Base-by-base conservation (phyloP, 1,140 invertebrate genomes). In the Leptinotarsa undecemlineata region DNA sequence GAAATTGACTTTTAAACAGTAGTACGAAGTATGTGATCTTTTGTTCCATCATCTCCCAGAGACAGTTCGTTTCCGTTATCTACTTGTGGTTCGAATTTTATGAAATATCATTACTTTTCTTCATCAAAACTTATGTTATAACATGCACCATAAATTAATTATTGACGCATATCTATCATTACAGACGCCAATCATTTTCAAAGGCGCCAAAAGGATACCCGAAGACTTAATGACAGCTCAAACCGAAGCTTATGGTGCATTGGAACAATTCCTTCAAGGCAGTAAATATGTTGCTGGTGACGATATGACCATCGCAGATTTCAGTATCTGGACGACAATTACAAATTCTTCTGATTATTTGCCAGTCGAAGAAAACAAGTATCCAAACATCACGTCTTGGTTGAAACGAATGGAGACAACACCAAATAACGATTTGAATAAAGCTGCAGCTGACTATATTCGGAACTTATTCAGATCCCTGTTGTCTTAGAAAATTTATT, bases 391-490 rank as follows among this genome's bases (percentile, higher is more conserved):
- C 13, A n/a, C 3, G 14, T 20, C 14, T 61, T 71, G 69, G 69
- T 8, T 62, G 48, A 26, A 62, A 47, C 17, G 57, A 60, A 71
- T 71, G 67, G 17, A 68, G 47, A 72, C 76, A 4, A 79, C 87
- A 70, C 84, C 87, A 3, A 88, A 84, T 74, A 87, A 86, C 47
- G 78, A 82, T 20, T 78, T 74, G 3, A 85, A 85, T 69, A 70
- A 67, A 73, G 69, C 62, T 61, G 81, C 71, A n/a, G 64, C 26
- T 4, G 26, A 33, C 8, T 33, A 33, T 33, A 33, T 33, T 33
- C 26, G 26, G 26, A 5, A 33, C 5, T 33, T 33, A 33, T 33
- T 33, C 26, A 8, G 6, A 33, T 6, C 5, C 1, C 26, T 33
- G 26, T 8, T 33, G 26, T 33, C 6, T 33, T 33, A 33, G 1